phyloP scores from a whole-genome alignment of 2,797 vertebrate species.

The Coranthus polyacanthus region DNA sequence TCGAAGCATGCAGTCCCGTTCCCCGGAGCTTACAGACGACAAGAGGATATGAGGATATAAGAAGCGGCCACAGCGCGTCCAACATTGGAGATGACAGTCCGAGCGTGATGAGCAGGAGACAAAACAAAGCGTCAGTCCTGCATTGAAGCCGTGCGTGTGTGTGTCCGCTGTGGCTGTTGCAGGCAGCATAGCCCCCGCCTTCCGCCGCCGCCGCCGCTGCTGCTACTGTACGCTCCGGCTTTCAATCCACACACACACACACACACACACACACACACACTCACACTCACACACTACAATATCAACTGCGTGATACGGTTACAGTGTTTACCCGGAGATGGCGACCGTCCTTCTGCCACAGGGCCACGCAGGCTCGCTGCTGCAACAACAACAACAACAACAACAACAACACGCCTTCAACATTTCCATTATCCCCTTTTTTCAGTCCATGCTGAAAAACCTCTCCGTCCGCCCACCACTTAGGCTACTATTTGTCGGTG shows the following conservation, averaged over 20 bases:
- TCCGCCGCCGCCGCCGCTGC: constrained; percentile 40
- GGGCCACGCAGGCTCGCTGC: constrained; percentile 42
- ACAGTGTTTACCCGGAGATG: constrained; percentile 76
- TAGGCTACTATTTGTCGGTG: constrained; percentile 8
- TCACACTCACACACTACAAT: constrained; percentile 50
- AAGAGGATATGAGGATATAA: constrained; percentile 23
- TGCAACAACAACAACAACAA: too few relatives aligned
- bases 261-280: too few relatives aligned
- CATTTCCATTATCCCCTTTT: constrained; percentile 20
- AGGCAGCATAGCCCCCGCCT: constrained; percentile 72
- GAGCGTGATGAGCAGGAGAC: constrained; percentile 58
- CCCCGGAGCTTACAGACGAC: constrained; percentile 31
- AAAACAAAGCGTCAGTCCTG: constrained; percentile 72
- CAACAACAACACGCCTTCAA: constrained; percentile 55
- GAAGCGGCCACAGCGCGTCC: constrained; percentile 32
- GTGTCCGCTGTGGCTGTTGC: constrained; percentile 62
- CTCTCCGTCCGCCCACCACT: constrained; percentile 44
- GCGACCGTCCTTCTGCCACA: constrained; percentile 71
- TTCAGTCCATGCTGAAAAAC: constrained; percentile 11
- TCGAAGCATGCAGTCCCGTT: constrained; percentile 54
- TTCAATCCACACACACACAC: constrained; percentile 33
- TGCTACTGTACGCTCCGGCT: constrained; percentile 55
- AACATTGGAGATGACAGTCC: constrained; percentile 64
- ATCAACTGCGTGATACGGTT: constrained; percentile 67
- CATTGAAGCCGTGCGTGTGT: constrained; percentile 58